Conservation (phyloP, 2,888 invertebrate genomes). For the Rotaria sp. region DNA sequence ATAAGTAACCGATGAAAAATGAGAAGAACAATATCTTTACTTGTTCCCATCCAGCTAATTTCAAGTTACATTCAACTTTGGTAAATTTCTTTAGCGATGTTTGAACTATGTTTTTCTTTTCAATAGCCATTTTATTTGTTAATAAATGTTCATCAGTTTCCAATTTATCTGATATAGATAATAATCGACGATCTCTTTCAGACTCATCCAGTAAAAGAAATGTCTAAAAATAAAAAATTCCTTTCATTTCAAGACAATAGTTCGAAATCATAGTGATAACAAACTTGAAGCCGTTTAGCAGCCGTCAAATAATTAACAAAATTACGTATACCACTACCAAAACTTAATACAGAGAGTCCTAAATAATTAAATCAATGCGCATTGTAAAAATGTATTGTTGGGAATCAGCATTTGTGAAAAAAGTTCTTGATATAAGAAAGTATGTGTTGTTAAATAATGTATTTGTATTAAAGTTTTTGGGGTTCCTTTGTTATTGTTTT, state of each 20-base stretch:
- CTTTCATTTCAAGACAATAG: neutral
- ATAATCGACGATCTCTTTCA: neutral
- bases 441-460: too few species aligned
- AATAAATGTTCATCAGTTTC: too few species aligned
- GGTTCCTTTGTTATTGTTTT: too few species aligned
- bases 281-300: neutral
- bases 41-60: too few species aligned
- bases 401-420: neutral
- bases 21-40: too few species aligned
- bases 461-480: too few species aligned
- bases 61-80: too few species aligned
- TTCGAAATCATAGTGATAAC: neutral
- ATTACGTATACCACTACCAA: neutral
- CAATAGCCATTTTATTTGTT: too few species aligned
- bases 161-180: neutral
- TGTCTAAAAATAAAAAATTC: neutral
- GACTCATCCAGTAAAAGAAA: neutral
- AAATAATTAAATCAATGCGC: neutral
- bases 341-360: neutral
- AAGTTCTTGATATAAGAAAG: too few species aligned
- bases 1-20: too few species aligned
- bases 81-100: too few species aligned
- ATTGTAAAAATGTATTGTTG: neutral
- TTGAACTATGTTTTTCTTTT: too few species aligned
- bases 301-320: neutral